These are phyloP conservation scores for Phataginus tetradactyla DNA, from an alignment of 2,797 vertebrate species.

Conservation along the genomic window DNA sequence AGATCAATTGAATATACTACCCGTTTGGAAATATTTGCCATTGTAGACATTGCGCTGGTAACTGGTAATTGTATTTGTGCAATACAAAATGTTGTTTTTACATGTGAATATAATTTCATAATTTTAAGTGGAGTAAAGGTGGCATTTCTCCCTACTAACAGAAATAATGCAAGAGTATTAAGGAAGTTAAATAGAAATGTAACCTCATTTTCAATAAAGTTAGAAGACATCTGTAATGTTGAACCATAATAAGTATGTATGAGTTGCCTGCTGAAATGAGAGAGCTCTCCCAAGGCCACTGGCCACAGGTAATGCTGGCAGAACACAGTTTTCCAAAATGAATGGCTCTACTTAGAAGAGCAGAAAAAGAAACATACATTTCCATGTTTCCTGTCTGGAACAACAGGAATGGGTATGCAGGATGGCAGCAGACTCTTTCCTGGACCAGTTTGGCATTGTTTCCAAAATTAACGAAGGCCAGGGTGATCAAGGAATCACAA, in stretches of 20 bases:
- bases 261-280: neutral
- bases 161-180: slow-evolving; percentile 44
- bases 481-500: neutral
- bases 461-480: neutral
- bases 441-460: neutral
- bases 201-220: neutral
- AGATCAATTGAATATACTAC: neutral
- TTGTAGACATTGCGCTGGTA: neutral
- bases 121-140: slow-evolving; percentile 2
- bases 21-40: neutral
- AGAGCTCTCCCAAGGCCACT: neutral
- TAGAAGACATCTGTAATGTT: neutral
- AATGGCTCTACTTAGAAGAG: neutral
- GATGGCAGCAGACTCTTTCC: neutral
- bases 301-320: neutral
- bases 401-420: neutral
- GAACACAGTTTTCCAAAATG: neutral
- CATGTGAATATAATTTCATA: neutral
- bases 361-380: neutral
- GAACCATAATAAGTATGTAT: neutral
- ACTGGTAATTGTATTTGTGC: neutral
- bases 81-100: neutral
- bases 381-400: neutral
- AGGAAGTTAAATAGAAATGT: neutral
- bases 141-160: neutral